Evolutionary conservation across 2,113 vertebrate species (phyloP).

Genomic region (Melanocharis versteri): DNA sequence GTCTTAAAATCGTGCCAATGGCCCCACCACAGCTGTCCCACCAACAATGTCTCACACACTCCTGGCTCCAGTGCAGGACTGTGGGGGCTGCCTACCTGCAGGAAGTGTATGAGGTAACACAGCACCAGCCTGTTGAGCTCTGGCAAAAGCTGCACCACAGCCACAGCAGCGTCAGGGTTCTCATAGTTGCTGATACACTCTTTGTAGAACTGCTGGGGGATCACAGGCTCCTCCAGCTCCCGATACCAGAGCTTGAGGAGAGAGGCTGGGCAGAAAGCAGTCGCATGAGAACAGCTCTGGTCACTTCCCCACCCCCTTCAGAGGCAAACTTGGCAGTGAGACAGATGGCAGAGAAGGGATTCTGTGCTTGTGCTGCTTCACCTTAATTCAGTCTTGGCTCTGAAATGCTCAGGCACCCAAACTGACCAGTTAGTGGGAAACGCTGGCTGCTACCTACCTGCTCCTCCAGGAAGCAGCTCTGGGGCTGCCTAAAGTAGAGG

Average conservation of each 20-base stretch:
- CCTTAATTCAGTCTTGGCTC: not conserved
- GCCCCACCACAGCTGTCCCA: not conserved
- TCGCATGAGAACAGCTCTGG: not conserved
- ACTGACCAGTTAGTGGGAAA: not conserved
- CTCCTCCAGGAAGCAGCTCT: not conserved
- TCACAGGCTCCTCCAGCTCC: slow-evolving; percentile 88
- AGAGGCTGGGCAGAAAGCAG: slow-evolving; percentile 73
- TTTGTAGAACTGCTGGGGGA: slow-evolving; percentile 86
- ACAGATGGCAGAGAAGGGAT: not conserved
- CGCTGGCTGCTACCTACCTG: not conserved
- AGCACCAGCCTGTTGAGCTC: slow-evolving; percentile 88
- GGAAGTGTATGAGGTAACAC: slow-evolving; percentile 90
- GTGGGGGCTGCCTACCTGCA: slow-evolving; percentile 76
- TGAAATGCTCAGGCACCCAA: not conserved
- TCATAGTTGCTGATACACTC: slow-evolving; percentile 88
- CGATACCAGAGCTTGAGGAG: slow-evolving; percentile 91
- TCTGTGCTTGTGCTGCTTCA: not conserved
- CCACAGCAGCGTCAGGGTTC: slow-evolving; percentile 81
- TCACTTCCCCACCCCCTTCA: not conserved
- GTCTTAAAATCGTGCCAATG: not conserved
- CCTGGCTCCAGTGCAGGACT: not conserved
- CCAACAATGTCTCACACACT: rapidly evolving
- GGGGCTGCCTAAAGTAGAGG: not conserved
- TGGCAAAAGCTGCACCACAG: slow-evolving; percentile 83
- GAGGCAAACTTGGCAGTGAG: not conserved